Evolutionary conservation across 2,797 vertebrate species (phyloP).

Genomic region (Sarcophilus harrisii): DNA sequence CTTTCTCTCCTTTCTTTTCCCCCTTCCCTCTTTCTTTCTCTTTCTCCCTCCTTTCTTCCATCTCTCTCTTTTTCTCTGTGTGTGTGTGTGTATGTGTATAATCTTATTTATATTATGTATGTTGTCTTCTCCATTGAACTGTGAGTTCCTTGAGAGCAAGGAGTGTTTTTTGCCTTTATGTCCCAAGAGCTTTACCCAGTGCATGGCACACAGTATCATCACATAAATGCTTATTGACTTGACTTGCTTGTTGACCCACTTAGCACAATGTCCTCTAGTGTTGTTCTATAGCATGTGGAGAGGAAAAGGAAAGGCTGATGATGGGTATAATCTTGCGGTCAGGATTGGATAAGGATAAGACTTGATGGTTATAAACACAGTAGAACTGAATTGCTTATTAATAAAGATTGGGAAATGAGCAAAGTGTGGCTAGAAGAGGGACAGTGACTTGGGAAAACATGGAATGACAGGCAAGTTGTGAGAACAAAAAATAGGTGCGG

Average conservation of each 20-base stretch:
- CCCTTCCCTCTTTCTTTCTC: no score
- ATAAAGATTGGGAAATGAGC: not conserved
- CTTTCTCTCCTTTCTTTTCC: no score
- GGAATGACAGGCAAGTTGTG: not conserved
- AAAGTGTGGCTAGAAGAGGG: not conserved
- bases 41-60: no score
- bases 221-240: not conserved
- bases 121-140: not conserved
- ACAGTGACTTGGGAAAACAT: not conserved
- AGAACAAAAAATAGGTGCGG: not conserved
- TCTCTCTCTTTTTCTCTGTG: no score
- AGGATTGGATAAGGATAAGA: not conserved
- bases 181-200: not conserved
- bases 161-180: not conserved
- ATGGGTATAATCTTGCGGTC: not conserved
- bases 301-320: not conserved
- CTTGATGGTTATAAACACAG: not conserved
- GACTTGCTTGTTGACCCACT: not conserved
- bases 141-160: not conserved
- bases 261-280: not conserved
- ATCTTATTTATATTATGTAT: not conserved
- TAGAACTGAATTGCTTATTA: not conserved
- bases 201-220: not conserved
- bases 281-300: not conserved
- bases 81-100: no score